Evolutionary conservation across 2,888 invertebrate species (phyloP).

Genomic region (Cynaeus angustus): DNA sequence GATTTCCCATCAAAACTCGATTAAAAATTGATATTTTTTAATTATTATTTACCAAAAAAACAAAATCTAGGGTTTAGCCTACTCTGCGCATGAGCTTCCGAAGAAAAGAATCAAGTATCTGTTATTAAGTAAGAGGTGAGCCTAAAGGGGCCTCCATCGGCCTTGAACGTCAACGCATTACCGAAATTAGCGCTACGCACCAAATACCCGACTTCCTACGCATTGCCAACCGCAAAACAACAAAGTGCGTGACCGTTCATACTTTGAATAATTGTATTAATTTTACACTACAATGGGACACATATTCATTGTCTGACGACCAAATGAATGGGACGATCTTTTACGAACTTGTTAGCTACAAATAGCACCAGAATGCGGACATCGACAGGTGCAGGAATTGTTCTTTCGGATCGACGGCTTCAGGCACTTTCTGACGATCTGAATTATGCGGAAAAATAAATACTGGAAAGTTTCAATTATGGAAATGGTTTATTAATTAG

Average conservation of each 20-base stretch:
- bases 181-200: conserved; percentile 52
- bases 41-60: no score
- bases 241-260: conserved; percentile 28
- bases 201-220: conserved; percentile 49
- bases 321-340: conserved; percentile 1
- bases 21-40: no score
- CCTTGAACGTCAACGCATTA: conserved; percentile 52
- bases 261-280: neutral
- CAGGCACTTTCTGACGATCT: no score
- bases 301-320: neutral
- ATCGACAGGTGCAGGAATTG: neutral
- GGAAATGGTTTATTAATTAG: no score
- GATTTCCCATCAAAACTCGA: no score
- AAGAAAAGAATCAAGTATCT: conserved; percentile 41
- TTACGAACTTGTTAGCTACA: neutral
- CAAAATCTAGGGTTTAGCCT: neutral
- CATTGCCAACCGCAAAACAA: conserved; percentile 40
- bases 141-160: conserved; percentile 46
- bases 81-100: conserved; percentile 43
- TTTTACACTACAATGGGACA: neutral
- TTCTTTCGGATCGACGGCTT: no score
- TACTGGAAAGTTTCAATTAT: no score
- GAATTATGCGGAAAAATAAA: no score
- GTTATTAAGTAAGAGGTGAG: conserved; percentile 50
- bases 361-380: neutral